Evolutionary conservation across 2,888 invertebrate genomes (phyloP).

Genomic region (Cantharis rustica): DNA sequence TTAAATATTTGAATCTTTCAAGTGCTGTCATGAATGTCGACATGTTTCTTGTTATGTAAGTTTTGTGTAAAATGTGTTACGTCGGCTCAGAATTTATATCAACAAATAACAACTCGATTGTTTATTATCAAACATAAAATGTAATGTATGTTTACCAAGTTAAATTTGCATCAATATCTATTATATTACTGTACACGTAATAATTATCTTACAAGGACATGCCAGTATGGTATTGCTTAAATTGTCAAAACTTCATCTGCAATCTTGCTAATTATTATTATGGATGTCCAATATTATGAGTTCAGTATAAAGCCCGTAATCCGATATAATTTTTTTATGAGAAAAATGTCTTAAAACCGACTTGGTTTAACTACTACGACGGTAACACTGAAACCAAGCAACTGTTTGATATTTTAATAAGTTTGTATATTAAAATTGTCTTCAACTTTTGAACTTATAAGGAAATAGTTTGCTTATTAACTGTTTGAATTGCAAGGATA

Average conservation of each 20-base stretch:
- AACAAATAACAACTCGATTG: not conserved
- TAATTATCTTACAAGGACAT: not conserved
- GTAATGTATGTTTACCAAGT: not conserved
- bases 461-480: no score
- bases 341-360: no score
- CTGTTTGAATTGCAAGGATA: no score
- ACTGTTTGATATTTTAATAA: no score
- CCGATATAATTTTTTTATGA: no score
- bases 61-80: not conserved
- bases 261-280: slow-evolving; percentile 40
- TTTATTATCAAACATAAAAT: not conserved
- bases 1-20: not conserved
- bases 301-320: no score
- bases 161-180: not conserved
- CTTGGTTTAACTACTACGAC: no score
- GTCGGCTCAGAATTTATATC: not conserved
- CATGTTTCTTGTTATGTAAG: not conserved
- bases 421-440: no score
- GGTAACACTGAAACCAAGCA: no score
- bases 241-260: slow-evolving; percentile 38
- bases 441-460: no score
- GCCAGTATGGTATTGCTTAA: slow-evolving; percentile 11
- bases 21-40: not conserved
- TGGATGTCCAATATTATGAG: slow-evolving; percentile 44
- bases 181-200: not conserved